These are phyloP conservation scores for Saiga tatarica DNA, from an alignment of 2,113 vertebrate species.

Conservation along the genomic window DNA sequence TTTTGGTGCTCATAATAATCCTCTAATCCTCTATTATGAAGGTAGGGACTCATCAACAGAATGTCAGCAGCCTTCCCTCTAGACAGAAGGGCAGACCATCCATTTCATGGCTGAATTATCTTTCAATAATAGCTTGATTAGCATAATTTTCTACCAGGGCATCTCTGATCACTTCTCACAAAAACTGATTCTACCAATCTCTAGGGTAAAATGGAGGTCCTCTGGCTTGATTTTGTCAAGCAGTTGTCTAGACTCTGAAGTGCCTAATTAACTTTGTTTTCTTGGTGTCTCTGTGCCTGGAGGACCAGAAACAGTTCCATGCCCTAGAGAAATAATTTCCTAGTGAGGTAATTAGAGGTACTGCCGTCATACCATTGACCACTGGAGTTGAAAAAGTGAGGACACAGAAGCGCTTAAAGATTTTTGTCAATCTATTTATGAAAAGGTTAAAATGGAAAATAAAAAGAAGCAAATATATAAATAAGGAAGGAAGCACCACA, in stretches of 20 bases:
- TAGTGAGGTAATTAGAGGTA: conserved; percentile 29
- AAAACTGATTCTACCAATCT: conserved; percentile 26
- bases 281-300: conserved; percentile 27
- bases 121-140: conserved; percentile 43
- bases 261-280: conserved; percentile 64
- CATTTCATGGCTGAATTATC: conserved; percentile 27
- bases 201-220: conserved; percentile 40
- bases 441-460: background rate
- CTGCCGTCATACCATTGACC: background rate
- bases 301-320: conserved; percentile 42
- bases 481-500: background rate
- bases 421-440: background rate
- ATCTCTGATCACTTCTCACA: conserved; percentile 11
- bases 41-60: background rate
- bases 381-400: background rate
- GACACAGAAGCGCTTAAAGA: background rate
- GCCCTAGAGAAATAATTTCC: conserved; percentile 33
- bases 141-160: conserved; percentile 12
- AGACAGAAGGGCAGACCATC: background rate
- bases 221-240: conserved; percentile 29
- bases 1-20: background rate
- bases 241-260: conserved; percentile 41
- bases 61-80: background rate
- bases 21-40: background rate
- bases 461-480: background rate